These are phyloP conservation scores for Cheilosia impressa DNA, from an alignment of 2,888 invertebrate species.

Conservation along the genomic window DNA sequence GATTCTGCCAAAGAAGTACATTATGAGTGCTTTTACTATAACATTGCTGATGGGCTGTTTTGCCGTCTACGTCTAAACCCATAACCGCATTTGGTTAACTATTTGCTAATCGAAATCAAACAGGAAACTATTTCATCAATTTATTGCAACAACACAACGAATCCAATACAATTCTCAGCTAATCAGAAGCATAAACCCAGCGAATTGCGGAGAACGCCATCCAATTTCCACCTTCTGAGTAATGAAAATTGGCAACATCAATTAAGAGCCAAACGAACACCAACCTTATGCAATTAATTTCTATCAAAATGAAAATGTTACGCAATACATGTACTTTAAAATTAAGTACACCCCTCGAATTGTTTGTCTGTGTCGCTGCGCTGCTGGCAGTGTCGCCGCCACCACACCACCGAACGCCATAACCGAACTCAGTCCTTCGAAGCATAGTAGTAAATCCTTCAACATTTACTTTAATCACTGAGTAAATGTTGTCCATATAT, in stretches of 20 bases:
- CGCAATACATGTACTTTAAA: conserved; percentile 56
- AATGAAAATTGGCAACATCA: conserved; percentile 48
- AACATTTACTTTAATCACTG: conserved; percentile 72
- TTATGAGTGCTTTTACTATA: no score
- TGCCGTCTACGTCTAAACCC: no score
- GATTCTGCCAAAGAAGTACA: no score
- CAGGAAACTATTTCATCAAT: background rate
- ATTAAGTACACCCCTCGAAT: conserved; percentile 40
- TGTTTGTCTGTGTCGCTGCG: conserved; percentile 35
- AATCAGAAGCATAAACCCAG: background rate
- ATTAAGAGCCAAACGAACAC: conserved; percentile 39
- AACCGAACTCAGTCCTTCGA: conserved; percentile 32
- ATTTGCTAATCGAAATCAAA: no score
- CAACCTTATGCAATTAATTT: conserved; percentile 62
- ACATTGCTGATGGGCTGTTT: no score
- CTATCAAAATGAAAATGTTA: conserved; percentile 68
- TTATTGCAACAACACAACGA: background rate
- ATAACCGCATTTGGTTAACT: no score
- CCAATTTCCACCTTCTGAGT: conserved; percentile 13
- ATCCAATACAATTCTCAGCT: conserved; percentile 5
- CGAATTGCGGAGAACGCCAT: background rate
- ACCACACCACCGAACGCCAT: background rate
- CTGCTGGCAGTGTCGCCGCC: background rate
- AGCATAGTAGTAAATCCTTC: conserved; percentile 66
- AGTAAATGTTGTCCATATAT: conserved; percentile 71